Conservation (phyloP, 2,797 vertebrate species). For the Poeciliopsis gracilis region DNA sequence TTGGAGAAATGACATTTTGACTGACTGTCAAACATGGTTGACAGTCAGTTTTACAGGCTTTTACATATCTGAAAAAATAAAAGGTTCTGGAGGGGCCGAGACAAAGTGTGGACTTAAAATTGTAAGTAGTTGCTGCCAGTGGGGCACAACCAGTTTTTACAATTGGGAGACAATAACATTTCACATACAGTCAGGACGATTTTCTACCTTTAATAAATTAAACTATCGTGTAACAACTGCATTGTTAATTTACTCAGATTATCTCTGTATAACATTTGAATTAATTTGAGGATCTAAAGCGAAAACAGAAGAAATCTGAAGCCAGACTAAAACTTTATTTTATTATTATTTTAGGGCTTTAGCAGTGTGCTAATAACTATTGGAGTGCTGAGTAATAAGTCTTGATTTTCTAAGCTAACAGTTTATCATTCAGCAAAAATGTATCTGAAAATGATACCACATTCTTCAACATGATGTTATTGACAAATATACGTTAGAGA, state of each 20-base stretch:
- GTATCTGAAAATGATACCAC: constrained; percentile 28
- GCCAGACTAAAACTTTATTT: no score
- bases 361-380: no score
- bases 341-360: no score
- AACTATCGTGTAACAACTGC: neutral
- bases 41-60: no score
- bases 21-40: neutral
- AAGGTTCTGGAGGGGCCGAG: neutral
- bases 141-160: neutral
- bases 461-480: constrained; percentile 38
- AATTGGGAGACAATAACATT: neutral
- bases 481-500: constrained; percentile 7
- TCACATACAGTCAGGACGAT: neutral
- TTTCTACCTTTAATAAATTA: neutral
- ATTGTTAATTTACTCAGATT: neutral
- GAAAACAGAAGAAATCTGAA: neutral
- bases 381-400: no score
- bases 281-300: neutral
- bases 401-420: neutral
- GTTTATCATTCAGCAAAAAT: constrained; percentile 38
- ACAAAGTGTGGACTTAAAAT: neutral
- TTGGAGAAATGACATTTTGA: neutral
- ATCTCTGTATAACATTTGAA: neutral
- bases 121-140: neutral
- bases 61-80: neutral